These are phyloP conservation scores for Scelioninae gen. 1 DNA, from an alignment of 2,888 invertebrate species.

Conservation along the genomic window DNA sequence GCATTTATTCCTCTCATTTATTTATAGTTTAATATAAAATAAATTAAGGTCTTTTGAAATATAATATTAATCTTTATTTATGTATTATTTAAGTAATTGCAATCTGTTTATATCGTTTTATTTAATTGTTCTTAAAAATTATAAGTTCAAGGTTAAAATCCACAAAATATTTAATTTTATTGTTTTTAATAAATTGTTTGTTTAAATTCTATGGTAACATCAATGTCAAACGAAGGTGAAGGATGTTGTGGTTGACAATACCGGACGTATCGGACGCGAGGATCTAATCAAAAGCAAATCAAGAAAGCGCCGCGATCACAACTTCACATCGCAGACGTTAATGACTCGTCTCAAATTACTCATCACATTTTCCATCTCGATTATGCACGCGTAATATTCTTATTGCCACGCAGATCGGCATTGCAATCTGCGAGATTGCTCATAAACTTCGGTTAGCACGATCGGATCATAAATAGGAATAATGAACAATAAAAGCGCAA, in stretches of 20 bases:
- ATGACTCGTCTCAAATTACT: slow-evolving; percentile 66
- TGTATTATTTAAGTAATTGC: no score
- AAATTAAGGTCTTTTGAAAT: no score
- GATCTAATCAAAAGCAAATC: slow-evolving; percentile 64
- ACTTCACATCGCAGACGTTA: slow-evolving; percentile 40
- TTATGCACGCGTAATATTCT: slow-evolving; percentile 63
- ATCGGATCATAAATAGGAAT: slow-evolving; percentile 54
- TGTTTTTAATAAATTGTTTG: no score
- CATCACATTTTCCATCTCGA: slow-evolving; percentile 67
- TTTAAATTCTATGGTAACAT: not conserved
- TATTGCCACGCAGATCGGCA: slow-evolving; percentile 53
- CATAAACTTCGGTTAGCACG: slow-evolving; percentile 50
- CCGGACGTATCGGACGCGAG: slow-evolving; percentile 31
- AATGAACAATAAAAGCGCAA: slow-evolving; percentile 52
- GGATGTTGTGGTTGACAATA: slow-evolving; percentile 27
- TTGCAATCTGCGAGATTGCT: slow-evolving; percentile 59
- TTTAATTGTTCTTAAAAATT: no score
- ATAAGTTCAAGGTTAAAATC: no score
- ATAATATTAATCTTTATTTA: no score
- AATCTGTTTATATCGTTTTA: no score
- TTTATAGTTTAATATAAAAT: no score
- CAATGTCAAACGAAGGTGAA: slow-evolving; percentile 16
- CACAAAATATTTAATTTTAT: not conserved
- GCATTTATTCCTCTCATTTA: no score
- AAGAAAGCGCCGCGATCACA: slow-evolving; percentile 41